phyloP scores from a whole-genome alignment of 2,797 vertebrate species.

The Valencia hispanica region DNA sequence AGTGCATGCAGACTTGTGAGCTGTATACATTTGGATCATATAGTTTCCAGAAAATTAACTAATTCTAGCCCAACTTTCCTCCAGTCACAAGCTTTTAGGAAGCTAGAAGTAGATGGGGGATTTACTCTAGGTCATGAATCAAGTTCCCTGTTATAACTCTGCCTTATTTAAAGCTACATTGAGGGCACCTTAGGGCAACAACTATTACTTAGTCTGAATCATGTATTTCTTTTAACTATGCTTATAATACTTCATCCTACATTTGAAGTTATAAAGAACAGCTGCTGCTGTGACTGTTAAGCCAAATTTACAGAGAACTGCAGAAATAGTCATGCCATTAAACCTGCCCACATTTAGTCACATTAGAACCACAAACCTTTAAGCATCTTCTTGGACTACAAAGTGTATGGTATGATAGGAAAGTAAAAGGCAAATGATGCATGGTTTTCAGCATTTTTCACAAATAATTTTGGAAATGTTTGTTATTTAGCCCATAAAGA shows the following conservation, averaged over 20 bases:
- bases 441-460: not conserved
- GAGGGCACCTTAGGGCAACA: constrained; percentile 67
- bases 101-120: constrained; percentile 79
- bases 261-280: not conserved
- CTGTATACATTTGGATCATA: not conserved
- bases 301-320: not conserved
- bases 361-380: not conserved
- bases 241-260: not conserved
- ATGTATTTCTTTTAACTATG: constrained; percentile 3
- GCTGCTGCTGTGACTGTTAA: not conserved
- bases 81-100: constrained; percentile 74
- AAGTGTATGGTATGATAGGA: not conserved
- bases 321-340: not conserved
- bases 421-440: not conserved
- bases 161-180: constrained; percentile 65
- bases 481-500: not conserved
- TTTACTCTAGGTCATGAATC: constrained; percentile 80
- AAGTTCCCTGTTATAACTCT: constrained; percentile 77
- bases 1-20: not conserved
- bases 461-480: not conserved
- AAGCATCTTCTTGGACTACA: not conserved
- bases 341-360: no score
- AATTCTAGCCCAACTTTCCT: constrained; percentile 67
- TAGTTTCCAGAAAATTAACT: constrained; percentile 38
- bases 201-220: constrained; percentile 24